These are phyloP conservation scores for Leuciscus idus DNA, from an alignment of 2,113 vertebrate species.

Conservation along the genomic window DNA sequence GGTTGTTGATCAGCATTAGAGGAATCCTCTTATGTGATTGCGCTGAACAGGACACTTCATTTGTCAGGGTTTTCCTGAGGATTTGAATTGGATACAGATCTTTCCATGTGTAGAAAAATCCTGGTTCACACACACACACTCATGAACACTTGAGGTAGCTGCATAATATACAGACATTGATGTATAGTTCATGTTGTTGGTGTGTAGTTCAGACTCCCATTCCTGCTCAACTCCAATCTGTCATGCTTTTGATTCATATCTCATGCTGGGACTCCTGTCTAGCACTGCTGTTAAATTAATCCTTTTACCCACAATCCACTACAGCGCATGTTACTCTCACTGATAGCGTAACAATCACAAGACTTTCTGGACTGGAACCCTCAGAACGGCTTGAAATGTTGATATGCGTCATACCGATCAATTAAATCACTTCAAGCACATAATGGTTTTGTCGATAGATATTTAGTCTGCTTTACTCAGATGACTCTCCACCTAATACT, in stretches of 20 bases:
- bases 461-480: neutral
- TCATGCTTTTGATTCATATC: neutral
- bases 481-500: neutral
- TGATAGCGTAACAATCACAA: neutral
- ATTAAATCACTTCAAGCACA: neutral
- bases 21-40: conserved; percentile 27
- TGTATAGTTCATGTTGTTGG: conserved; percentile 12
- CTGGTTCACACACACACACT: neutral
- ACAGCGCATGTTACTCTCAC: neutral
- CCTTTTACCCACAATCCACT: conserved; percentile 8
- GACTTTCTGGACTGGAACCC: conserved; percentile 16
- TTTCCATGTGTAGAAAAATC: neutral
- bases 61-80: conserved; percentile 20
- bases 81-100: conserved; percentile 24
- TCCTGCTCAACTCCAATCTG: conserved; percentile 13
- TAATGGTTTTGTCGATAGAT: conserved; percentile 6
- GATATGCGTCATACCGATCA: neutral
- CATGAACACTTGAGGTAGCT: neutral
- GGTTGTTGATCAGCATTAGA: conserved; percentile 28
- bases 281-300: neutral
- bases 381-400: neutral
- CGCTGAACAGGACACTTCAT: conserved; percentile 7
- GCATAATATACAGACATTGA: neutral
- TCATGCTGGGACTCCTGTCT: conserved; percentile 13
- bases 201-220: conserved; percentile 4